Conservation (phyloP, 2,113 vertebrate genomes). For the Crotalus helleri region DNA sequence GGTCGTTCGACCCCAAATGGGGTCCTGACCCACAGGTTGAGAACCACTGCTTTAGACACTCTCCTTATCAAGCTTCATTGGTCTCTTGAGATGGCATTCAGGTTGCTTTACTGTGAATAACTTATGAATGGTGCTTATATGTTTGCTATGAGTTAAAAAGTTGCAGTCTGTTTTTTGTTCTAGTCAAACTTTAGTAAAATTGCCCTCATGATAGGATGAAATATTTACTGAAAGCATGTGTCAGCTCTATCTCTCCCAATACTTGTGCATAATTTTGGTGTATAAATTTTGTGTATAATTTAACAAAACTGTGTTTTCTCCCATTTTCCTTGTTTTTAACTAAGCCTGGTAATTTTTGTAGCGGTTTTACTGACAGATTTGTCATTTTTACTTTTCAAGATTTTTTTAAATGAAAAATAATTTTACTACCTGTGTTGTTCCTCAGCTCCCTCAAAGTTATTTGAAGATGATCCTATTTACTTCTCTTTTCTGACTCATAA, state of each 20-base stretch:
- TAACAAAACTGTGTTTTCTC: not conserved
- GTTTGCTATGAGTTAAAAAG: not conserved
- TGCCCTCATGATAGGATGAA: not conserved
- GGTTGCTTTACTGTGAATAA: not conserved
- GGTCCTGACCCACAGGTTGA: too few species aligned
- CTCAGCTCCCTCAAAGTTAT: not conserved
- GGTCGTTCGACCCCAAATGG: too few species aligned
- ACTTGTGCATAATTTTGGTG: not conserved
- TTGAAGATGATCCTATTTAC: not conserved
- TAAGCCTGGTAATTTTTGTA: not conserved
- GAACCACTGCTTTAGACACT: not conserved
- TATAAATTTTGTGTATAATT: not conserved
- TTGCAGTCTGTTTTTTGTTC: not conserved
- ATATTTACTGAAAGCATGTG: not conserved
- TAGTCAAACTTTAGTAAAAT: not conserved
- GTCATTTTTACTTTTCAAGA: not conserved
- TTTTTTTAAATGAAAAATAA: not conserved
- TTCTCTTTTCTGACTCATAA: not conserved
- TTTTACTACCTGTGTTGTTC: not conserved
- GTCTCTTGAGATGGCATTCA: not conserved
- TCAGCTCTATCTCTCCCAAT: not conserved
- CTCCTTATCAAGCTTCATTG: not conserved
- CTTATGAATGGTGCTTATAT: not conserved
- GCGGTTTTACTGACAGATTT: not conserved
- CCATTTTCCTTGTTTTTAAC: not conserved